These are phyloP conservation scores for Calycopis cecrops DNA, from an alignment of 1,140 invertebrate species.

Conservation along the genomic window DNA sequence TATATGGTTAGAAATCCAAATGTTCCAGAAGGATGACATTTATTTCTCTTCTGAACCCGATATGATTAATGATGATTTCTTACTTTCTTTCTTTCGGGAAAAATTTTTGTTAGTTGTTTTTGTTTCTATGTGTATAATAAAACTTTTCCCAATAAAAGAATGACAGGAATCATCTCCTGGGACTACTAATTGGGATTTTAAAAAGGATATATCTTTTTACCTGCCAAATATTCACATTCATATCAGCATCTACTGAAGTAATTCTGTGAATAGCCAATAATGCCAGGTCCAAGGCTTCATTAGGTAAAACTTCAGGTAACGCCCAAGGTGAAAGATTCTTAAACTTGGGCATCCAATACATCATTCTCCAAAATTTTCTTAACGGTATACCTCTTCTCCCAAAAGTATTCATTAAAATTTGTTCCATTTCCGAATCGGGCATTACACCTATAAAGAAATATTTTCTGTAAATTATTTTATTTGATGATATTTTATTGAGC, in stretches of 20 bases:
- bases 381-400: conserved; percentile 86
- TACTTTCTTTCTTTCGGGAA: too few relatives aligned
- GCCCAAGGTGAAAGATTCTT: conserved; percentile 93
- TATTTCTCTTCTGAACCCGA: too few relatives aligned
- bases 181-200: background rate
- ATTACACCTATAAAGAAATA: conserved; percentile 82
- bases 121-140: too few relatives aligned
- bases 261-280: conserved; percentile 91
- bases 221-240: conserved; percentile 82
- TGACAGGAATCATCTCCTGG: too few relatives aligned
- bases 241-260: conserved; percentile 88
- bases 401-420: conserved; percentile 89
- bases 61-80: too few relatives aligned
- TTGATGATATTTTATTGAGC: too few relatives aligned
- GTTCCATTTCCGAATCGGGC: conserved; percentile 91
- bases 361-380: conserved; percentile 92
- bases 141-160: too few relatives aligned
- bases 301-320: conserved; percentile 84
- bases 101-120: too few relatives aligned
- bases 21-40: too few relatives aligned
- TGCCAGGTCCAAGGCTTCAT: conserved; percentile 87
- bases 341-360: conserved; percentile 99
- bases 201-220: conserved; percentile 63
- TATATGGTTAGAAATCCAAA: too few relatives aligned
- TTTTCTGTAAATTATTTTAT: too few relatives aligned